A percentile compares a stretch with the other conserved stretches of the same genome.
phyloP scores from a whole-genome alignment of 2,797 vertebrate genomes.

The Discoglossus pictus region DNA sequence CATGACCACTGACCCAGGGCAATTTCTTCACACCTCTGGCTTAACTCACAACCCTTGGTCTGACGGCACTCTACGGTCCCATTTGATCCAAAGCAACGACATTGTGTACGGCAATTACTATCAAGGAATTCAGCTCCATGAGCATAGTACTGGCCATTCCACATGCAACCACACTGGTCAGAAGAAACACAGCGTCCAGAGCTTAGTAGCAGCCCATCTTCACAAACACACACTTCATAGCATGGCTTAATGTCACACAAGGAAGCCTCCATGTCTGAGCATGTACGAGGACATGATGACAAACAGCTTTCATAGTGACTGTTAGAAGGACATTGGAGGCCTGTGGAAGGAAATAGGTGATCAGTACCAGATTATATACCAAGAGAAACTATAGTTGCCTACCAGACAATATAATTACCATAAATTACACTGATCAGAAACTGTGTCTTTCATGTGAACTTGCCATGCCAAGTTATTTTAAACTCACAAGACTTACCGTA shows the following conservation, averaged over 20 bases:
- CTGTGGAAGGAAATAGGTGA: neutral
- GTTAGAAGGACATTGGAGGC: neutral
- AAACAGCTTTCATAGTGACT: conserved; percentile 24
- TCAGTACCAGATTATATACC: no score
- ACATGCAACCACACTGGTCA: conserved; percentile 9
- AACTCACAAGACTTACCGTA: no score
- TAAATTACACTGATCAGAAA: no score
- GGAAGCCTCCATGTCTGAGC: neutral
- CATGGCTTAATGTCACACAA: neutral
- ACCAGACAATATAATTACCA: no score
- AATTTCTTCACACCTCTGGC: neutral
- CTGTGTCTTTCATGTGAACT: no score
- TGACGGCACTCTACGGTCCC: neutral
- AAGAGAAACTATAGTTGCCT: no score
- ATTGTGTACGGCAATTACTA: neutral
- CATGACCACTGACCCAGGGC: neutral
- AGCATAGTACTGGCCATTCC: neutral
- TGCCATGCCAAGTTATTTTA: no score
- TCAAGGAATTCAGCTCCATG: neutral
- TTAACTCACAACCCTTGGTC: neutral
- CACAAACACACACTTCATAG: conserved; percentile 16
- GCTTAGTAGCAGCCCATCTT: conserved; percentile 2
- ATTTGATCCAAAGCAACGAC: neutral
- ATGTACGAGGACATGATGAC: neutral
- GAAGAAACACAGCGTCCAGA: neutral